A percentile compares a stretch with the other conserved stretches of the same genome.
Conservation (phyloP, 2,797 vertebrate genomes). For the Coluber constrictor region DNA sequence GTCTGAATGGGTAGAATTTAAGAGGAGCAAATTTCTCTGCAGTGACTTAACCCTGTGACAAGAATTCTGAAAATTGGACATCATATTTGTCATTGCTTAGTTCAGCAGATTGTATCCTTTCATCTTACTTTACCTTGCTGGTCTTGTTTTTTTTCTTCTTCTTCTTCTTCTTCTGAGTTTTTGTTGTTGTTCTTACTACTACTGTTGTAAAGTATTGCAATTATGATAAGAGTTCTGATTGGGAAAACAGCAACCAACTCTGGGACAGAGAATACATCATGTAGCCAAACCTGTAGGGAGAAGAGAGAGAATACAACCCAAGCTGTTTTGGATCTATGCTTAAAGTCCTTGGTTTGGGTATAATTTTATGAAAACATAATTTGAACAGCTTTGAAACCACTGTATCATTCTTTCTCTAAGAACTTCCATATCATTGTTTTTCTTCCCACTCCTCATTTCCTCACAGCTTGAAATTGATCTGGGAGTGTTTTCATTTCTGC, state of each 20-base stretch:
- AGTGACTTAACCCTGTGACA: background rate
- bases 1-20: background rate
- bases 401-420: background rate
- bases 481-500: background rate
- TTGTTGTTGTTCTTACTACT: background rate
- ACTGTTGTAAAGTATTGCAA: background rate
- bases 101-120: background rate
- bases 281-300: background rate
- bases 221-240: background rate
- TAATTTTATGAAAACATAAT: background rate
- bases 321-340: background rate
- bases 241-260: background rate
- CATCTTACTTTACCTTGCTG: background rate
- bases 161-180: background rate
- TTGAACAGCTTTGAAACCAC: background rate
- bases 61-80: conserved; percentile 2
- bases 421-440: background rate
- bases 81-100: background rate
- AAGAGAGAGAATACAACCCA: background rate
- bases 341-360: background rate
- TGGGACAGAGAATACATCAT: background rate
- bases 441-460: background rate
- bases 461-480: background rate
- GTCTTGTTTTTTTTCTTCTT: background rate
- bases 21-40: background rate